Base-by-base conservation (phyloP, 2,888 invertebrate species). In the Tolmerus cingulatus region DNA sequence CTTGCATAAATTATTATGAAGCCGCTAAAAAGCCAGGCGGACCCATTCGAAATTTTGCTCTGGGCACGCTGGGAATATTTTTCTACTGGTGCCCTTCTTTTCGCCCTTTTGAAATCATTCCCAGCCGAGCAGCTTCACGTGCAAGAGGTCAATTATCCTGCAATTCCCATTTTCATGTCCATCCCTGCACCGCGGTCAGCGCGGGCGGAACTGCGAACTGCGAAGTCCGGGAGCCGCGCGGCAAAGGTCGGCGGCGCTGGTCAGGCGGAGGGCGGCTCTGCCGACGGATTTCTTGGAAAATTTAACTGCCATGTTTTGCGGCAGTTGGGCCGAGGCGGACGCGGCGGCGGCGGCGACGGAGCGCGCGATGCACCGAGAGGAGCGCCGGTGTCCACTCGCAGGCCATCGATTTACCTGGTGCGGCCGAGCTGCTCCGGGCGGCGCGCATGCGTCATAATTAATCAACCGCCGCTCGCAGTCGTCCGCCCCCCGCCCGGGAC, bases 371-470 rank as follows among this genome's bases (percentile, higher is more conserved):
- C 66, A 27, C 66, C 66, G 66, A 51, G 66, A 66, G 66, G 66
- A 51, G 46, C 43, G 40, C 78, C 78, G 19, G 19, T 78, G 78
- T 78, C 40, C 78, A 78, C 23, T 78, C 19, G 78, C 14, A 78
- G 40, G 23, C 78, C 78, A 78, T 78, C 78, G 78, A 78, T 46
- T 78, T 78, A 78, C 78, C 78, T 78, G 40, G 9, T 43, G 40
- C 43, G 78, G 23, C n/a, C 77, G 40, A n/a, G 27, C 37, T 76
- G n/a, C 30, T 37, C 37, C 37, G 51, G 51, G 51, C n/a, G 16
- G 78, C 12, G 78, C 78, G 78, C 78, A 43, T 78, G 78, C 78
- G 78, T 78, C 23, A 78, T 78, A 78, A 78, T 78, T 78, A 78
- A 78, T 78, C 78, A 78, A 78, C 78, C 19, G n/a, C 14, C 43